These are phyloP conservation scores for Gymnothorax javanicus DNA, from an alignment of 2,797 vertebrate genomes.

Conservation along the genomic window DNA sequence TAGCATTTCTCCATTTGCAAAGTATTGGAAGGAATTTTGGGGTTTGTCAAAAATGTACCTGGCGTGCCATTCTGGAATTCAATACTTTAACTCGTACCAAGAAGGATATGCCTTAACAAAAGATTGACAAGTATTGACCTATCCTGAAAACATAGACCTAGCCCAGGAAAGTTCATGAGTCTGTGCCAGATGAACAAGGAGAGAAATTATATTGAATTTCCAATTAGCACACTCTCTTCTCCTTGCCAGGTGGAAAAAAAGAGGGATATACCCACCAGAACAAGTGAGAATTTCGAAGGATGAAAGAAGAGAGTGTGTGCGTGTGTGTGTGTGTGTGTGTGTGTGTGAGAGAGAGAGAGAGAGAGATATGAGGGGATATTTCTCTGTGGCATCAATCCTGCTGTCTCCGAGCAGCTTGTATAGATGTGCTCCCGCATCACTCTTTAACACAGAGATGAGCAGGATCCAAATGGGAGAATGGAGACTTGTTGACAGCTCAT, in stretches of 20 bases:
- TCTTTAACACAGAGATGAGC: constrained; percentile 58
- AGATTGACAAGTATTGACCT: constrained; percentile 1
- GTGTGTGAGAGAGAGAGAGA: not conserved
- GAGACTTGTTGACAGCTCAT: constrained; percentile 37
- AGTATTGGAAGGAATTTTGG: not conserved
- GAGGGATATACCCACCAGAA: not conserved
- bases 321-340: too few species aligned
- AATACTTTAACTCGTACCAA: too few species aligned
- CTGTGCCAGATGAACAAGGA: not conserved
- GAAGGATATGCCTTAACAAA: not conserved
- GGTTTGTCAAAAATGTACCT: not conserved
- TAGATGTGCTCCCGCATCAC: constrained; percentile 58
- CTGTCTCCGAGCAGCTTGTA: constrained; percentile 46
- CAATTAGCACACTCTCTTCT: not conserved
- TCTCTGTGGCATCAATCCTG: constrained; percentile 50
- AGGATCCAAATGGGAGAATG: constrained; percentile 63
- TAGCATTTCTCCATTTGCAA: not conserved
- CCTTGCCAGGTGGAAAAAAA: not conserved
- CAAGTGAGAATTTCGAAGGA: not conserved
- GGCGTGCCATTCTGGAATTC: not conserved
- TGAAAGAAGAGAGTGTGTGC: not conserved
- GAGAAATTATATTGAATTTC: not conserved
- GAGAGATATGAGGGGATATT: not conserved
- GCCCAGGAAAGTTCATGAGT: not conserved
- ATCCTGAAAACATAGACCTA: not conserved